phyloP scores from a whole-genome alignment of 2,888 invertebrate species.

The Iphiclides podalirius region DNA sequence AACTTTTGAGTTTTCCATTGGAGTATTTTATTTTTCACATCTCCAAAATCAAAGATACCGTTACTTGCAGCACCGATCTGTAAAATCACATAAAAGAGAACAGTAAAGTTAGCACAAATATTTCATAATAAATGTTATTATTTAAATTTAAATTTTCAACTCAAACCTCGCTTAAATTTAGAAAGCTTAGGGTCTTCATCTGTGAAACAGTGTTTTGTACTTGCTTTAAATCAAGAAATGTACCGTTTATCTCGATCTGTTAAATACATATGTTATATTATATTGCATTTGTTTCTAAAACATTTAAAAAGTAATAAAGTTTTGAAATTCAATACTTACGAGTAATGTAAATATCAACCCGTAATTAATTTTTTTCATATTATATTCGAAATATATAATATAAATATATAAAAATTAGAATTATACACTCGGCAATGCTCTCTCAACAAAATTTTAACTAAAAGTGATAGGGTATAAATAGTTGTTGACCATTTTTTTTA shows the following conservation, averaged over 20 bases:
- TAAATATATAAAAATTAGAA: conserved; percentile 16
- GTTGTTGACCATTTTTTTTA: not conserved
- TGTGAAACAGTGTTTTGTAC: conserved; percentile 62
- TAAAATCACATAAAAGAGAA: not conserved
- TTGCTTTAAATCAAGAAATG: conserved; percentile 62
- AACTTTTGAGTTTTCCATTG: conserved; percentile 75
- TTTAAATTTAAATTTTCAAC: conserved; percentile 1
- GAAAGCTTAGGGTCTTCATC: conserved; percentile 63
- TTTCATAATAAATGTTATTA: not conserved
- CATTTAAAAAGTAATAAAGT: not conserved
- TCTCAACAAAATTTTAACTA: not conserved
- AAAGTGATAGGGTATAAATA: conserved; percentile 8
- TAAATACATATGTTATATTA: conserved; percentile 28
- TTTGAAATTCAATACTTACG: conserved; percentile 39
- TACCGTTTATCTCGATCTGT: conserved; percentile 61
- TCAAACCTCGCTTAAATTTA: conserved; percentile 69
- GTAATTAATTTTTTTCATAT: conserved; percentile 45
- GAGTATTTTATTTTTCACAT: conserved; percentile 70
- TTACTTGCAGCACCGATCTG: conserved; percentile 61
- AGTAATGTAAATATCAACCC: conserved; percentile 47
- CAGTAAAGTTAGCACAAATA: too few relatives aligned
- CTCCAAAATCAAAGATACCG: conserved; percentile 67
- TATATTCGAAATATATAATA: too few relatives aligned
- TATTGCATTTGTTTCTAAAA: not conserved
- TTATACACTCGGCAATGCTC: not conserved